Base-by-base conservation (phyloP, 2,797 vertebrate species). In the Parotocinclus haroldoi region DNA sequence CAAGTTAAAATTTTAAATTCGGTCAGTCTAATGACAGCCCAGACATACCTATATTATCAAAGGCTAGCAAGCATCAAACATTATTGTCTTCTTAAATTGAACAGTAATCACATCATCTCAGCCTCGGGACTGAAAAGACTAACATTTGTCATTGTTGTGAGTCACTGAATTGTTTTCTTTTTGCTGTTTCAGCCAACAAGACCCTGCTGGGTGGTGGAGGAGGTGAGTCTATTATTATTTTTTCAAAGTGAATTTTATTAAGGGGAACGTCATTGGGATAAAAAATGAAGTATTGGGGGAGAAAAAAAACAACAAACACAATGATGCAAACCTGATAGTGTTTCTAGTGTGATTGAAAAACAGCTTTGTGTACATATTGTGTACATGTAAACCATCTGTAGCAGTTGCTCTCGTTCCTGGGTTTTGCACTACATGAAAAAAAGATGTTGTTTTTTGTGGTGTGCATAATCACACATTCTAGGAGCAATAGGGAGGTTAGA, bases 171-270 rank as follows among this genome's bases (percentile, higher is more conserved):
- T 69, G 58, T 67, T 71, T 72, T 69, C 27, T 79, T 37, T 66
- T 13, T 78, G 56, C 83, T 38, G 71, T 77, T 60, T 83, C 85
- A 92, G 90, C 89, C 78, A 92, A 92, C 85, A 89, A 85, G 72
- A 84, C 83, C 67, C 81, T 92, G 77, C 86, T 91, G 1, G 90
- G 90, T 6, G 89, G 90, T 79, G 90, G 89, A 48, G 45, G 45
- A n/a, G 45, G 45, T 48, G 12, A 48, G 45, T 48, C 1, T n/a
- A 3, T 9, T 48, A 1, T 3, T 48, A 1, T 48, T 2, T 48
- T 1, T 48, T 48, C n/a, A 48, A 44, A 12, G 9, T 44, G 40
- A 2, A 2, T 13, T 48, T 57, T 61, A 68, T 40, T 9, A 46
- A 38, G 19, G 58, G 66, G 51, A 75, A 68, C 67, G 40, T 42